Evolutionary conservation across 2,113 vertebrate genomes (phyloP), one percentile per base, ranked within the genome.

Genomic region (Nematolebias whitei): DNA sequence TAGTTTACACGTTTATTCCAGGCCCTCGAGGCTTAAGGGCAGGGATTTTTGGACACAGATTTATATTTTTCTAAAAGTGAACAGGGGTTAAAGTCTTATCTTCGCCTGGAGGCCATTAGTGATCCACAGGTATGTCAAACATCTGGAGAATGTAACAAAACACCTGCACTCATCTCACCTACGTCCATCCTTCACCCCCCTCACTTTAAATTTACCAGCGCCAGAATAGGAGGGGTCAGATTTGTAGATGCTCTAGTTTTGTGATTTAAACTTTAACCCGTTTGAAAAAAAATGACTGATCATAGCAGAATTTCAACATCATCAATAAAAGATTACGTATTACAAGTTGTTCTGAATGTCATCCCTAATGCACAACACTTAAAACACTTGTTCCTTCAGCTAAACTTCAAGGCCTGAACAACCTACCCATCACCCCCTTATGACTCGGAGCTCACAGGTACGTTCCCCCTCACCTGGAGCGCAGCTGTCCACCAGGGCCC

Each of bases 401-500:
- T n/a, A n/a, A n/a, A n/a, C n/a, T n/a, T n/a, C n/a, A n/a, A n/a
- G n/a, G n/a, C n/a, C n/a, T n/a, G n/a, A n/a, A n/a, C n/a, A n/a
- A n/a, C n/a, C n/a, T n/a, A n/a, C n/a, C n/a, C n/a, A n/a, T n/a
- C n/a, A n/a, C n/a, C n/a, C n/a, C n/a, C n/a, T n/a, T n/a, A n/a
- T n/a, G n/a, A n/a, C n/a, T n/a, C n/a, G n/a, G n/a, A n/a, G n/a
- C n/a, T n/a, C n/a, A n/a, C n/a, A n/a, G n/a, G n/a, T n/a, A n/a
- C 26, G 26, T 29, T 7, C 26, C 26, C 3, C 3, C 26, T 83
- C 61, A 94, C 93, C 93, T 85, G 93, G 91, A 63, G 93, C 93
- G 68, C 94, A 94, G 90, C 93, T 93, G 85, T 94, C 93, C 1
- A 94, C 93, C 32, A 94, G 83, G 2, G 93, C 91, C 1, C 91